Evolutionary conservation across 2,113 vertebrate genomes (phyloP).

Genomic region (Psophia crepitans): DNA sequence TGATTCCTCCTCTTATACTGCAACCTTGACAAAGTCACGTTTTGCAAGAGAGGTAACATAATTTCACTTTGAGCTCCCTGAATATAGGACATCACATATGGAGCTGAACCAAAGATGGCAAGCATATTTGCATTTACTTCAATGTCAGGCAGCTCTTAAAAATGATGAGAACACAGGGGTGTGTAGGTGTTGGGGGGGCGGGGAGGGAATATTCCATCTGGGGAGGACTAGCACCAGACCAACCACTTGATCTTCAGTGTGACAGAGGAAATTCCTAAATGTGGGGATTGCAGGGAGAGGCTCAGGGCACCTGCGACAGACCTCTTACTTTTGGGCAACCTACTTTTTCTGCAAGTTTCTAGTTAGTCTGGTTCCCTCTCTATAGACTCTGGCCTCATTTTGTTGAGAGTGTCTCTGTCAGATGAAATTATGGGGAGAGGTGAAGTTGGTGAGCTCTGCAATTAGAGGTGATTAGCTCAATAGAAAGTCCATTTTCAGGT

Average conservation of each 20-base stretch:
- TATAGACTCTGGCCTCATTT: neutral
- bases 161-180: neutral
- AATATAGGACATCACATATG: slow-evolving; percentile 5
- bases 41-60: neutral
- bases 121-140: neutral
- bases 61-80: neutral
- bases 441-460: neutral
- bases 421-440: neutral
- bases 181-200: neutral
- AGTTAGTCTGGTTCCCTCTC: neutral
- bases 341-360: neutral
- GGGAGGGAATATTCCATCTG: neutral
- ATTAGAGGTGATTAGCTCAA: neutral
- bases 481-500: neutral
- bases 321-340: neutral
- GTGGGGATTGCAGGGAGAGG: neutral
- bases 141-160: neutral
- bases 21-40: neutral
- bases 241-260: neutral
- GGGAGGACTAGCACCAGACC: neutral
- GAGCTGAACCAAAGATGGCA: neutral
- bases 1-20: neutral
- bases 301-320: neutral
- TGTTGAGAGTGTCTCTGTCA: neutral
- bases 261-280: neutral